A percentile compares a stretch with the other conserved stretches of the same genome.
These are phyloP conservation scores for Volucella bombylans DNA, from an alignment of 2,888 invertebrate genomes.

Conservation along the genomic window DNA sequence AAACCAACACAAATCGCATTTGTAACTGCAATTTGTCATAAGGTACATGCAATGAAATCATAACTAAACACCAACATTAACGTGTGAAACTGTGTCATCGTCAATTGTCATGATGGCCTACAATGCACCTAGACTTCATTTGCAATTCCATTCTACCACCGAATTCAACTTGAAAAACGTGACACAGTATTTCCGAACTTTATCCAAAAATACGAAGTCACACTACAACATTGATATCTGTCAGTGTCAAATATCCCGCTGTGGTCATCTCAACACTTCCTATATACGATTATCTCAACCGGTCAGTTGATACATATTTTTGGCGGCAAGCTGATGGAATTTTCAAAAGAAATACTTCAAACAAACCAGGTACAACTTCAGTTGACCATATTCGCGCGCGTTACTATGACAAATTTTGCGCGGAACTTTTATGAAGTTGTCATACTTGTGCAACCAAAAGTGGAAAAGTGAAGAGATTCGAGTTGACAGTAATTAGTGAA, in stretches of 20 bases:
- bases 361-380: not conserved
- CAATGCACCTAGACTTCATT: constrained; percentile 12
- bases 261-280: constrained; percentile 27
- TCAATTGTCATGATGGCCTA: constrained; percentile 52
- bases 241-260: constrained; percentile 30
- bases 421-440: not conserved
- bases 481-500: constrained; percentile 25
- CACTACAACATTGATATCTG: constrained; percentile 3
- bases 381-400: constrained; percentile 9
- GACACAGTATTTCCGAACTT: constrained; percentile 37
- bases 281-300: constrained; percentile 1
- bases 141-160: not conserved
- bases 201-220: not conserved
- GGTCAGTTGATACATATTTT: not conserved
- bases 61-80: constrained; percentile 36
- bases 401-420: constrained; percentile 1
- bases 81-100: constrained; percentile 61
- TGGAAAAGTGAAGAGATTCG: constrained; percentile 46
- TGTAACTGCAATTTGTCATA: constrained; percentile 49
- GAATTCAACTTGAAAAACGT: constrained; percentile 5
- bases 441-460: constrained; percentile 28
- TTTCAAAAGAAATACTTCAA: not conserved
- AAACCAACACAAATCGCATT: constrained; percentile 8
- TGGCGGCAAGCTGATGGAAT: not conserved
- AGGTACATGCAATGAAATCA: constrained; percentile 35